Evolutionary conservation across 2,888 invertebrate genomes (phyloP).

Genomic region (Dasysyrphus tricinctus): DNA sequence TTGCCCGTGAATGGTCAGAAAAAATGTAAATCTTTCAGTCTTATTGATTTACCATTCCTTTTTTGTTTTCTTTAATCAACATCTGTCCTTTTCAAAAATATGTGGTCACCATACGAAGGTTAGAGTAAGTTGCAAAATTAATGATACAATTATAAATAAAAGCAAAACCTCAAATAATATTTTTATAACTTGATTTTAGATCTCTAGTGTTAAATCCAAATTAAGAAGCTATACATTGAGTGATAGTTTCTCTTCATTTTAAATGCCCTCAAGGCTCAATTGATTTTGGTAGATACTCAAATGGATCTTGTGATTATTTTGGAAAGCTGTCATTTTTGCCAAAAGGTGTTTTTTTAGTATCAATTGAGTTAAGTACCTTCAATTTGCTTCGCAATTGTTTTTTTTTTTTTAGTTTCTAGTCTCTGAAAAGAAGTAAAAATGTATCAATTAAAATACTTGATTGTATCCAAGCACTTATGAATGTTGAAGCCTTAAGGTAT

Average conservation of each 20-base stretch:
- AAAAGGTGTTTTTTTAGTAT: not conserved
- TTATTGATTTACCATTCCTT: too few relatives aligned
- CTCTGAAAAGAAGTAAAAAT: not conserved
- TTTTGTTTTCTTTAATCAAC: too few relatives aligned
- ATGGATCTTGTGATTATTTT: not conserved
- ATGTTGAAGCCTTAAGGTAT: not conserved
- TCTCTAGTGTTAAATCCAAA: not conserved
- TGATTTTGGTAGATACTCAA: not conserved
- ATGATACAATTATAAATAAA: too few relatives aligned
- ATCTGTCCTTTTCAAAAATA: too few relatives aligned
- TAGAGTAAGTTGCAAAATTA: too few relatives aligned
- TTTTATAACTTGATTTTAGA: not conserved
- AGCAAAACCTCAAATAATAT: too few relatives aligned
- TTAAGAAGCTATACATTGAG: not conserved
- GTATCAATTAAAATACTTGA: not conserved
- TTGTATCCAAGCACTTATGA: not conserved
- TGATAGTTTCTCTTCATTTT: not conserved
- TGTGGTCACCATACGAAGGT: too few relatives aligned
- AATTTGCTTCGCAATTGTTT: constrained; percentile 18
- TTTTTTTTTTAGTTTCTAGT: constrained; percentile 18
- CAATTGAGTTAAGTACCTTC: not conserved
- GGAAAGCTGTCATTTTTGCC: constrained; percentile 2
- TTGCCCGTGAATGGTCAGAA: too few relatives aligned
- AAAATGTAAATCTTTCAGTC: too few relatives aligned
- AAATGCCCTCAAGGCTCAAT: not conserved